These are phyloP conservation scores for Macrotrachela quadricornifera DNA, from an alignment of 1,140 invertebrate species.

Conservation along the genomic window DNA sequence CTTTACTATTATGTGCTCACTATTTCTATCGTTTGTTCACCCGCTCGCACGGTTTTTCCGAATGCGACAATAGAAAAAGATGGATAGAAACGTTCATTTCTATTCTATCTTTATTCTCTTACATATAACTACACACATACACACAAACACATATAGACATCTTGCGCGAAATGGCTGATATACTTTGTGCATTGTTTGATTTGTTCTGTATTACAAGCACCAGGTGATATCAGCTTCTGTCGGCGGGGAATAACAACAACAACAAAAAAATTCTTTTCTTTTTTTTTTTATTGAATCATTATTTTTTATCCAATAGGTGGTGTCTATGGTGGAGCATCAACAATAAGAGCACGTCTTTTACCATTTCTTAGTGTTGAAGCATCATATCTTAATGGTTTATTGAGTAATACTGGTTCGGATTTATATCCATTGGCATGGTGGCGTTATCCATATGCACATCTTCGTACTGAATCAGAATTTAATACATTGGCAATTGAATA, in stretches of 20 bases:
- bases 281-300: background rate
- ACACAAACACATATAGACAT: no score
- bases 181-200: no score
- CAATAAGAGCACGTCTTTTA: slow-evolving; percentile 23
- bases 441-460: background rate
- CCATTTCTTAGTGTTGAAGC: slow-evolving; percentile 9
- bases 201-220: slow-evolving; percentile 1
- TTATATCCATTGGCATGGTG: background rate
- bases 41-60: no score
- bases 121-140: no score
- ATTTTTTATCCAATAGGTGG: slow-evolving; percentile 15
- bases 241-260: no score
- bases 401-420: background rate
- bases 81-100: no score
- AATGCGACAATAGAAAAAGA: no score
- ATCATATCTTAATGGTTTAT: background rate
- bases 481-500: slow-evolving; percentile 23
- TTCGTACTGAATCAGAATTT: slow-evolving; percentile 12
- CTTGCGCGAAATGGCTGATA: no score
- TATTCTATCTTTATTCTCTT: no score
- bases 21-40: no score
- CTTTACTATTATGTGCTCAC: no score
- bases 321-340: slow-evolving; percentile 23
- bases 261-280: slow-evolving; percentile 1
- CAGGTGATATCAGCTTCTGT: slow-evolving; percentile 8